Percentiles rank a stretch among this genome's conserved stretches.
Conservation (phyloP, 2,888 invertebrate genomes). For the Dasypolia templi region DNA sequence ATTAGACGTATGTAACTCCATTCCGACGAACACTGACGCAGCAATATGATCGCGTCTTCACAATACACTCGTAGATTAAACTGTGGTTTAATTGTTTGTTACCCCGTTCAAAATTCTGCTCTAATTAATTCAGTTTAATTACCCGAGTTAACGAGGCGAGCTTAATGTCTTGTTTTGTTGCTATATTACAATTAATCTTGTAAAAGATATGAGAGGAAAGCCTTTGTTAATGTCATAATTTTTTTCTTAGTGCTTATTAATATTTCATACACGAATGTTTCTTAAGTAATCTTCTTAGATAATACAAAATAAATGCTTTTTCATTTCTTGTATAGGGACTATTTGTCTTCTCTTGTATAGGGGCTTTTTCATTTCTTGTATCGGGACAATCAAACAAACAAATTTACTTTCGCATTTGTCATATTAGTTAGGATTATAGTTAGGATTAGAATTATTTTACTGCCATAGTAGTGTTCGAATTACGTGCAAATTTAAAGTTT, state of each 20-base stretch:
- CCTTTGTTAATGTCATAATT: conserved; percentile 28
- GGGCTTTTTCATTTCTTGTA: too few relatives aligned
- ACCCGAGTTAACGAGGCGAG: conserved; percentile 46
- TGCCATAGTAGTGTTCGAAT: too few relatives aligned
- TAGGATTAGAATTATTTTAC: too few relatives aligned
- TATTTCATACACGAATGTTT: too few relatives aligned
- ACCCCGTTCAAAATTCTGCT: conserved; percentile 57
- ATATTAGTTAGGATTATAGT: too few relatives aligned
- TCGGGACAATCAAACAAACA: too few relatives aligned
- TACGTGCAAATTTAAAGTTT: too few relatives aligned
- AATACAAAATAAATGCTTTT: too few relatives aligned
- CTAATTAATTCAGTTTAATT: conserved; percentile 63
- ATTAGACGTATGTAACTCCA: not conserved
- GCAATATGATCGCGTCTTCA: conserved; percentile 41
- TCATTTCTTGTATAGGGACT: too few relatives aligned
- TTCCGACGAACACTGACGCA: not conserved
- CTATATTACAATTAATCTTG: conserved; percentile 14
- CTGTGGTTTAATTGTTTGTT: conserved; percentile 63
- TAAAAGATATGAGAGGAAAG: not conserved
- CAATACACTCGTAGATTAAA: conserved; percentile 45
- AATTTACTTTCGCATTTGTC: too few relatives aligned
- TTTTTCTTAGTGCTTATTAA: not conserved
- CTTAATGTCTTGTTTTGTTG: conserved; percentile 41
- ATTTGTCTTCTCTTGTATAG: too few relatives aligned
- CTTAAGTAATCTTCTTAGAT: too few relatives aligned